Evolutionary conservation across 2,797 vertebrate species (phyloP).

Genomic region (Acomys russatus): DNA sequence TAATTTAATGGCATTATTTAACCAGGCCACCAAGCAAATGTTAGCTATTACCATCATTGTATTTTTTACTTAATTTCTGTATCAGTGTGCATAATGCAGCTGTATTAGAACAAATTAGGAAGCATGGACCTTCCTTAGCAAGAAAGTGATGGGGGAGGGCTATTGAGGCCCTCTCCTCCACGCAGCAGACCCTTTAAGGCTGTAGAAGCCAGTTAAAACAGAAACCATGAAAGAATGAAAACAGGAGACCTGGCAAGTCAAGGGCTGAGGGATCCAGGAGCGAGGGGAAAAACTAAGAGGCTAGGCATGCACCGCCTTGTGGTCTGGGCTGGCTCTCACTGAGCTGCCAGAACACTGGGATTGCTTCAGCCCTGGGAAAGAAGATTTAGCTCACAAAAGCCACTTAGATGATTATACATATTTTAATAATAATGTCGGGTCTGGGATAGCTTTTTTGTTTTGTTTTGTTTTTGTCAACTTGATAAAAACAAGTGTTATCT

Average conservation of each 20-base stretch:
- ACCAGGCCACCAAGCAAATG: neutral
- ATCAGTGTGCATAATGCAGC: neutral
- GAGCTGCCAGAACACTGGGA: neutral
- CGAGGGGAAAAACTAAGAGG: neutral
- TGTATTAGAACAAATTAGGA: neutral
- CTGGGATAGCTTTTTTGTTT: neutral
- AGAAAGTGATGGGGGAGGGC: neutral
- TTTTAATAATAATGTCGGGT: neutral
- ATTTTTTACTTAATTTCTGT: neutral
- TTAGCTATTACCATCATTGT: neutral
- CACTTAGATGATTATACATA: neutral
- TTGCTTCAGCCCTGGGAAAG: neutral
- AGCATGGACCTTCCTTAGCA: constrained; percentile 1
- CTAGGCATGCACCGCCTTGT: too few species aligned
- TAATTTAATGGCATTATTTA: constrained; percentile 51
- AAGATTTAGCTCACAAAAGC: neutral
- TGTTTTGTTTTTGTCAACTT: neutral
- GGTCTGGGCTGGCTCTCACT: too few species aligned
- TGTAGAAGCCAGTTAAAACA: neutral
- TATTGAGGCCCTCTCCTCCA: neutral
- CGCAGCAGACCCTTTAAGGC: neutral
- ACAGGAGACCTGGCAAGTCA: neutral
- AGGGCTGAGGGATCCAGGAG: neutral
- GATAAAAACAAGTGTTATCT: neutral
- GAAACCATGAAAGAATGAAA: neutral